Evolutionary conservation across 2,113 vertebrate species (phyloP).

Genomic region (Alces alces): DNA sequence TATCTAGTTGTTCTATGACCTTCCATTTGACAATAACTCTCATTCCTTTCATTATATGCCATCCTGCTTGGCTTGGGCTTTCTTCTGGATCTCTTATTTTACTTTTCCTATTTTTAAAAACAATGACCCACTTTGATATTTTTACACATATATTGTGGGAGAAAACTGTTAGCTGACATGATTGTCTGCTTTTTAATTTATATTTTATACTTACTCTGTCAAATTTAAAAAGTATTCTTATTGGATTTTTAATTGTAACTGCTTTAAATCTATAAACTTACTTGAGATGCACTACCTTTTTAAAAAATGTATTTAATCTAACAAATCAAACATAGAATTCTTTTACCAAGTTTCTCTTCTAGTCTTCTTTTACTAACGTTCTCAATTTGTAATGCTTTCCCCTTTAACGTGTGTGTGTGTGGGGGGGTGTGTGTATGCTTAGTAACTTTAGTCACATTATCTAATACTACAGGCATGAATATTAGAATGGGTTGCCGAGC

Average conservation of each 20-base stretch:
- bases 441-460: neutral
- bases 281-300: neutral
- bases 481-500: neutral
- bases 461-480: neutral
- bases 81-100: neutral
- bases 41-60: neutral
- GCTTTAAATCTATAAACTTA: neutral
- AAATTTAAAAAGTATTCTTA: neutral
- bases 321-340: neutral
- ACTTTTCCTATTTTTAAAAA: neutral
- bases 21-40: neutral
- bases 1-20: neutral
- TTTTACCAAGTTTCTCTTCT: neutral
- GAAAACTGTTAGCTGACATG: neutral
- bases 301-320: neutral
- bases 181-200: neutral
- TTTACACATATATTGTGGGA: neutral
- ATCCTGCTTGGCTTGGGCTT: neutral
- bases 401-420: neutral
- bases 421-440: neutral
- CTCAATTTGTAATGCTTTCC: neutral
- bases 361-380: neutral
- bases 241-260: constrained; percentile 3
- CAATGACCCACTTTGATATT: neutral
- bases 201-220: neutral